Conservation (phyloP, 2,888 invertebrate genomes). For the Drosophila leonis region DNA sequence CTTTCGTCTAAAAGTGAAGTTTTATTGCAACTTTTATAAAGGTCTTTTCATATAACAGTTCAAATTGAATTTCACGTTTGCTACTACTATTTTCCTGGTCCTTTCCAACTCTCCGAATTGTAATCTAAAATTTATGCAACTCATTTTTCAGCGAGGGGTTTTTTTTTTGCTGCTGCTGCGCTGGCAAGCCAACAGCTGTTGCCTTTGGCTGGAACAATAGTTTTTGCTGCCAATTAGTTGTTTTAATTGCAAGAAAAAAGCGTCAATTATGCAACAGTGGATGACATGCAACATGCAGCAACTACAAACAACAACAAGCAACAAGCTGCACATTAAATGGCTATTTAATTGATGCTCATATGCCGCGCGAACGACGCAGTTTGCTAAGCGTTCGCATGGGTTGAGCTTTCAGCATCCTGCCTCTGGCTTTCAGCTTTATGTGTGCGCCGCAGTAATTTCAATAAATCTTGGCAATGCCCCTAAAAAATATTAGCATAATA, state of each 20-base stretch:
- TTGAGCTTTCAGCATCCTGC: background rate
- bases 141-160: slow-evolving; percentile 42
- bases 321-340: slow-evolving; percentile 63
- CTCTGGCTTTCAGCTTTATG: slow-evolving; percentile 18
- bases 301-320: slow-evolving; percentile 51
- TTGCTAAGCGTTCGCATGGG: background rate
- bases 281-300: slow-evolving; percentile 37
- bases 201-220: slow-evolving; percentile 57
- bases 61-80: slow-evolving; percentile 3
- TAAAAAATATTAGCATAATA: slow-evolving; percentile 81
- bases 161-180: slow-evolving; percentile 13
- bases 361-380: slow-evolving; percentile 28
- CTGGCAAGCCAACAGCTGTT: slow-evolving; percentile 42
- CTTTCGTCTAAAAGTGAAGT: background rate
- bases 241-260: slow-evolving; percentile 68
- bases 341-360: slow-evolving; percentile 70
- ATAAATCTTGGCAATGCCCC: slow-evolving; percentile 75
- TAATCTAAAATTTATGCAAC: slow-evolving; percentile 53
- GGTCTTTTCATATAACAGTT: background rate
- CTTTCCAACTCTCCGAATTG: slow-evolving; percentile 29
- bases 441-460: slow-evolving; percentile 75
- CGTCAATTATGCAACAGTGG: slow-evolving; percentile 67
- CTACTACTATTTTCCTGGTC: background rate
- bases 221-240: slow-evolving; percentile 79
- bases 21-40: background rate